Evolutionary conservation across 2,888 invertebrate genomes (phyloP).

Genomic region (Drosophila vallismaia): DNA sequence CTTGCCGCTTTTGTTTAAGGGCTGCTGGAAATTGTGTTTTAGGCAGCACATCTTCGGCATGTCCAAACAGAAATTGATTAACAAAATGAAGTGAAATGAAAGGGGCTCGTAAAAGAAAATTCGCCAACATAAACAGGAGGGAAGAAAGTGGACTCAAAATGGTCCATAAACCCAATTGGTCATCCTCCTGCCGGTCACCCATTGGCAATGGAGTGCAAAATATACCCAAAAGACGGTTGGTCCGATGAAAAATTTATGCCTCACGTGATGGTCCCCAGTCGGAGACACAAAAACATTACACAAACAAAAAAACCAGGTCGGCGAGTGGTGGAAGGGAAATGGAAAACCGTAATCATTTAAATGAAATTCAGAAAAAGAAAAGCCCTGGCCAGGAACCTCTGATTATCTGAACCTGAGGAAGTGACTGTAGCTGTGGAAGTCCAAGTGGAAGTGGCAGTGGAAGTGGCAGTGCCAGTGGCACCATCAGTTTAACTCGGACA

Average conservation of each 20-base stretch:
- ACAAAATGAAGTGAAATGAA: constrained; percentile 69
- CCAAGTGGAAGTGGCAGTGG: not conserved
- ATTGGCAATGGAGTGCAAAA: constrained; percentile 68
- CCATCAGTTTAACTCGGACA: constrained; percentile 40
- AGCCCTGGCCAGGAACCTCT: constrained; percentile 17
- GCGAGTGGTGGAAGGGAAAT: constrained; percentile 37
- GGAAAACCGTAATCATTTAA: constrained; percentile 60
- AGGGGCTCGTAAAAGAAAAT: constrained; percentile 57
- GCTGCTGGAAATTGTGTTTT: constrained; percentile 11
- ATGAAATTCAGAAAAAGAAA: constrained; percentile 51
- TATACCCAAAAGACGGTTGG: constrained; percentile 53
- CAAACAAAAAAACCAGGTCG: constrained; percentile 21
- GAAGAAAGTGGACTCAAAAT: constrained; percentile 21
- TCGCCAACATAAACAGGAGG: constrained; percentile 44
- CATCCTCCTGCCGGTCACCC: constrained; percentile 39
- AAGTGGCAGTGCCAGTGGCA: constrained; percentile 12
- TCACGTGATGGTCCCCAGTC: constrained; percentile 47
- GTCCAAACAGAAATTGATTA: constrained; percentile 63
- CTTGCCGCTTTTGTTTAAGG: not conserved
- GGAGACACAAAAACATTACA: constrained; percentile 9
- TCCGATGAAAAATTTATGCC: constrained; percentile 68
- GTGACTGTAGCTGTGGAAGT: constrained; percentile 5
- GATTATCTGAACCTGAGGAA: constrained; percentile 24
- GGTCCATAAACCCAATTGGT: constrained; percentile 62
- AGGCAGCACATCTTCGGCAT: constrained; percentile 8